Evolutionary conservation across 2,888 invertebrate genomes (phyloP).

Genomic region (Andrena bicolor): DNA sequence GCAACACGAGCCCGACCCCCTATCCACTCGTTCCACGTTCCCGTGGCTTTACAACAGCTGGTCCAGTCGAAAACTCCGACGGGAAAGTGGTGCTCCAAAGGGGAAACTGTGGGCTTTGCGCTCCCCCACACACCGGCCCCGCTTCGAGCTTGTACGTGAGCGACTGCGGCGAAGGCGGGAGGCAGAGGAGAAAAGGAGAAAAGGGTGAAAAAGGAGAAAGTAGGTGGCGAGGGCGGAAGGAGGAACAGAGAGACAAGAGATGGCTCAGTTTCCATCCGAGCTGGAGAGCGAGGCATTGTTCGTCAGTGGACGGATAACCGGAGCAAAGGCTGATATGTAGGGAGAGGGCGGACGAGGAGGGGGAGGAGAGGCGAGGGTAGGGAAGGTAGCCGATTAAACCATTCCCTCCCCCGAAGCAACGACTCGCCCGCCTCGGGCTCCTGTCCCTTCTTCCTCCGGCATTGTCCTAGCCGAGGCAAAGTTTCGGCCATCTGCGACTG

Average conservation of each 20-base stretch:
- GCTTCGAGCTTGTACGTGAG: not conserved
- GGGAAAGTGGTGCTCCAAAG: constrained; percentile 65
- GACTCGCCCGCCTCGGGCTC: constrained; percentile 33
- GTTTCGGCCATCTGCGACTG: constrained; percentile 65
- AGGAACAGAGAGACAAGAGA: constrained; percentile 37
- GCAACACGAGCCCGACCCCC: constrained; percentile 48
- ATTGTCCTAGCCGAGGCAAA: constrained; percentile 57
- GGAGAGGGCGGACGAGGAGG: not conserved
- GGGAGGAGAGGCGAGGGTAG: constrained; percentile 24
- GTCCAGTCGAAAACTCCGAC: constrained; percentile 66
- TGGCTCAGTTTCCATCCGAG: constrained; percentile 66
- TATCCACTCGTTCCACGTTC: constrained; percentile 43
- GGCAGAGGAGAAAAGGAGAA: constrained; percentile 14
- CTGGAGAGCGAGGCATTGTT: constrained; percentile 61
- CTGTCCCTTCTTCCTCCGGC: constrained; percentile 54
- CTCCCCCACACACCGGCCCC: constrained; percentile 11
- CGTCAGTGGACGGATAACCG: constrained; percentile 64
- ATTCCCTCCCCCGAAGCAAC: constrained; percentile 41
- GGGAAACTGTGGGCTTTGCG: constrained; percentile 67
- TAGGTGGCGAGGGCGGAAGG: constrained; percentile 28
- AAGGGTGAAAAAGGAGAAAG: constrained; percentile 20
- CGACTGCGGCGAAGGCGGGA: not conserved
- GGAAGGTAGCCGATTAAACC: constrained; percentile 66
- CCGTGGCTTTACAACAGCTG: constrained; percentile 71
- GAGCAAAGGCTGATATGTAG: constrained; percentile 65